Base-by-base conservation (phyloP, 1,140 invertebrate genomes). In the Papilio polytes region DNA sequence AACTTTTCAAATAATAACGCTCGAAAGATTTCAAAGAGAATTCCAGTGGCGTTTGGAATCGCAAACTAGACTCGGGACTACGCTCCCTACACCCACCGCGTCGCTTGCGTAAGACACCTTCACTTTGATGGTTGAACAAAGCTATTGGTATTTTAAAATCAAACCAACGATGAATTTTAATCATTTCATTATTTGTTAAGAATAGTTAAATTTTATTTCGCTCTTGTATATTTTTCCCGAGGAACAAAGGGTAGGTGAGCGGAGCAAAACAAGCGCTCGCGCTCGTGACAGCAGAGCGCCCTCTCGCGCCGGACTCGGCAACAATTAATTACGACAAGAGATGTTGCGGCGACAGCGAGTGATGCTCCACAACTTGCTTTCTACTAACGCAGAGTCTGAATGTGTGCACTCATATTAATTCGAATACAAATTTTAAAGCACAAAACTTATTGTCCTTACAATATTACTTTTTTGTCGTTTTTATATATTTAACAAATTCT, bases 321-420 rank as follows among this genome's bases (percentile, higher is more conserved):
- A 20, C 41, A 46, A 78, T 66, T 78, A 78, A 78, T 78, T 78
- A 78, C 59, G 77, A 56, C 56, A 36, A 78, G 77, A 41, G 77
- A 56, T 59, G 77, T 41, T 36, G 63, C 63, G 63, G 22, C 63
- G 22, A 31, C 63, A 31, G 63, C 59, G 59, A 63, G 59, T 63
- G 59, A 63, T 63, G 59, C 59, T 26, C 22, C 53, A 51, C 48
- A 56, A 20, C 53, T 20, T 56, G 53, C 18, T 18, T 51, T 15
- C 13, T 51, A 56, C 18, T n/a, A 56, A 56, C 53, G n/a, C 53
- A 56, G n/a, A 9, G 18, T 56, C 20, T 56, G 53, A 20, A 56
- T 56, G 53, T 56, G 53, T n/a, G 18, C 18, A n/a, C 18, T 18
- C 53, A 18, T 56, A n/a, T 20, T 56, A 56, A 56, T n/a, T 9